A percentile compares a stretch with the other conserved stretches of the same genome.
Evolutionary conservation across 2,888 invertebrate species (phyloP).

Genomic region (Tetrapedia diversipes): DNA sequence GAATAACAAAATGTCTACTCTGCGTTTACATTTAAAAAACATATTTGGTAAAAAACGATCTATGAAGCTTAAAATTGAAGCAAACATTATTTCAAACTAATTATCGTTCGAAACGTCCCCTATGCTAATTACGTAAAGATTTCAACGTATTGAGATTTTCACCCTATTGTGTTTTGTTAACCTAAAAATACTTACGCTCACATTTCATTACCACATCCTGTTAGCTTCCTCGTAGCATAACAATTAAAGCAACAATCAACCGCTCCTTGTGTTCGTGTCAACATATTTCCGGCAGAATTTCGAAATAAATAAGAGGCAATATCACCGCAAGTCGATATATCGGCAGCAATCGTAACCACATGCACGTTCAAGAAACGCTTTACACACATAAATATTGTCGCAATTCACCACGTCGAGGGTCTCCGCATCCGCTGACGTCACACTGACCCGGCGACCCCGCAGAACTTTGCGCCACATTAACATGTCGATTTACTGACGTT

Average conservation of each 20-base stretch:
- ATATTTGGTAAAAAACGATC: too few relatives aligned
- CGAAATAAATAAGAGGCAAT: constrained; percentile 7
- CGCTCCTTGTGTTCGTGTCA: not conserved
- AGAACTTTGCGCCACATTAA: constrained; percentile 76
- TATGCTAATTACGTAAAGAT: not conserved
- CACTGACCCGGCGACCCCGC: constrained; percentile 77
- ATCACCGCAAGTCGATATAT: constrained; percentile 1
- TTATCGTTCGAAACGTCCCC: not conserved
- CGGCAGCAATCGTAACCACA: not conserved
- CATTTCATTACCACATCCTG: not conserved
- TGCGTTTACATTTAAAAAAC: too few relatives aligned
- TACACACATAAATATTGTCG: constrained; percentile 42
- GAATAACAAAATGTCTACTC: too few relatives aligned
- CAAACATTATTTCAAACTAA: too few relatives aligned
- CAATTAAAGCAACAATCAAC: not conserved
- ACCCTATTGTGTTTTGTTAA: not conserved
- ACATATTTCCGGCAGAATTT: not conserved
- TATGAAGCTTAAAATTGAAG: too few relatives aligned
- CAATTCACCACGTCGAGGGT: constrained; percentile 68
- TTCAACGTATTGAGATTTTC: not conserved
- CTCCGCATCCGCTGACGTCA: constrained; percentile 82
- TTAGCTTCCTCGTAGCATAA: not conserved
- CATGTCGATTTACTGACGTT: constrained; percentile 74
- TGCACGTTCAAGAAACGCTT: constrained; percentile 1
- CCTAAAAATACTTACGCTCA: not conserved